Percentiles rank a stretch among this genome's conserved stretches.
Conservation (phyloP, 2,888 invertebrate genomes). For the Lottia scabra region DNA sequence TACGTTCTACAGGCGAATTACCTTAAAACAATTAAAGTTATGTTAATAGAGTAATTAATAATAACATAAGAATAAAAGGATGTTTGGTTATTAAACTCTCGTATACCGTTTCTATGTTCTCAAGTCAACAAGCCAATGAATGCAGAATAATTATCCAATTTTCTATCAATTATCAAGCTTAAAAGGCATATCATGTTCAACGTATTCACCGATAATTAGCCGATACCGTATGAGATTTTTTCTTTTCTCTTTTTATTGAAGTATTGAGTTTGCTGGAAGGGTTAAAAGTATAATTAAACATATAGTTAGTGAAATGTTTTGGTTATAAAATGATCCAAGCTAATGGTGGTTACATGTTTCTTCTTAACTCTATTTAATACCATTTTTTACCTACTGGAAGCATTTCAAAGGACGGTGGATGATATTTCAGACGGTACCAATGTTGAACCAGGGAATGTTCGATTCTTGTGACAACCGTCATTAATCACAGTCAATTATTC, state of each 20-base stretch:
- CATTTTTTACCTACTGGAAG: not conserved
- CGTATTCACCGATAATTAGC: not conserved
- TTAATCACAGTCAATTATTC: no score
- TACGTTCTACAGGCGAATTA: no score
- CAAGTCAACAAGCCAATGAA: not conserved
- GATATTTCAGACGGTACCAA: no score
- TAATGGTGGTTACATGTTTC: not conserved
- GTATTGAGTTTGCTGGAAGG: not conserved
- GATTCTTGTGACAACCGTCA: no score
- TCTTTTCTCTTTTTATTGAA: no score
- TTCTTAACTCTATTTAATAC: not conserved
- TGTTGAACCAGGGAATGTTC: no score
- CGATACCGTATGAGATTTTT: not conserved
- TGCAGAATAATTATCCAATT: not conserved
- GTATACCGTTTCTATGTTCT: not conserved
- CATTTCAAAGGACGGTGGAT: no score
- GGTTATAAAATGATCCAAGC: not conserved
- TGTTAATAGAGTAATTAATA: no score
- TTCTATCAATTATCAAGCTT: not conserved
- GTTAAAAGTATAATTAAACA: not conserved
- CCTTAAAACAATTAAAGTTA: no score
- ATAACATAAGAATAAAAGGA: no score
- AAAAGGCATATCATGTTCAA: conserved; percentile 2
- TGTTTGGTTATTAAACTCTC: no score
- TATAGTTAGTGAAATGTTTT: not conserved